Evolutionary conservation across 2,888 invertebrate genomes (phyloP), one percentile per base, ranked within the genome.

Genomic region (Trissoscelio sp.): DNA sequence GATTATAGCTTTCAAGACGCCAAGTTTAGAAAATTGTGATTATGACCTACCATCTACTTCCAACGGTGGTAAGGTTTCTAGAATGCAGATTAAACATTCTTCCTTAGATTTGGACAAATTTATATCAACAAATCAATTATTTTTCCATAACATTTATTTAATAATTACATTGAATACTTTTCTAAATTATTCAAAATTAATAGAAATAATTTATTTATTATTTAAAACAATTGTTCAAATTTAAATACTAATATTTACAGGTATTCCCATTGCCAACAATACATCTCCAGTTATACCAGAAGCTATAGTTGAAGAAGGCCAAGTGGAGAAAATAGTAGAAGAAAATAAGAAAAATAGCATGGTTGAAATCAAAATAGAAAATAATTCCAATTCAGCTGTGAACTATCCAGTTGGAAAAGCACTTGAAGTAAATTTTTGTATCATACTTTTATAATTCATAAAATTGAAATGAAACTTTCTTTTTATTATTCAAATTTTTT

Each of bases 1-100:
- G n/a, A 96, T 97, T 83, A 96, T 97, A 57, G 96, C 96, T 0
- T 96, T 97, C 89, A 96, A 96, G 91, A 96, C 97, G 1, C 97
- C 97, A 0, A 95, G 95, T 90, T 91, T 95, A 69, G 96, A 96
- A 83, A 94, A 94, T 86, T 94, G 93, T 85, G 95, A 96, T 80
- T 86, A 87, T 46, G 85, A 88, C 51, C 34, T 82, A 31, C 75
- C 83, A 53, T 58, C 82, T 9, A 93, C 93, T 46, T 93, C 94
- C 57, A 93, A 94, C 84, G 91, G 93, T 83, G 94, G 95, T 94
- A 89, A 91, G 75, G 31, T 51, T 72, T 31, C 12, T 5, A 24
- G 2, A n/a, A 24, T 4, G 22, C 2, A 44, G 24, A 24, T n/a
- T n/a, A n/a, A n/a, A n/a, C n/a, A n/a, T n/a, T n/a, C n/a, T n/a